Evolutionary conservation across 2,888 invertebrate genomes (phyloP), one percentile per base, ranked within the genome.

Genomic region (Oscheius sp.): DNA sequence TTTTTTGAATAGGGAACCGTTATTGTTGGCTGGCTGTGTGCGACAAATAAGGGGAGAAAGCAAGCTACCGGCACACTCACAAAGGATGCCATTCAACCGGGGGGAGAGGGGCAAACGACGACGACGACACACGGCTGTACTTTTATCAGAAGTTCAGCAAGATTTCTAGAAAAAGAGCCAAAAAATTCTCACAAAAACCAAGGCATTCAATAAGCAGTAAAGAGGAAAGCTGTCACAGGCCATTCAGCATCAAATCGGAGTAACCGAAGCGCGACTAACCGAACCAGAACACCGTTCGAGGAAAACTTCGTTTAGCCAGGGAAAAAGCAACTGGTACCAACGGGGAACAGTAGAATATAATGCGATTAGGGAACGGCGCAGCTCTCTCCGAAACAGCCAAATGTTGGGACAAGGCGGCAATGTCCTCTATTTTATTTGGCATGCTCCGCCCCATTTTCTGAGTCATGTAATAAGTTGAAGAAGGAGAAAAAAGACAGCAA

Each of bases 401-500:
- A 7, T 16, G 52, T 43, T 25, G 35, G 27, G 49, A 52, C 25
- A 13, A 43, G 21, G 13, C 27, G 52, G 18, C 66, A n/a, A 49
- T 52, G 49, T 23, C 45, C 23, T 46, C 52, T 52, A 66, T 61
- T 61, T 61, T 61, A 61, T 61, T 61, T 23, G 43, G 41, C 43
- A 43, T n/a, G 27, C 66, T 18, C 66, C 66, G 52, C 66, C 52
- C 52, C 27, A 18, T 21, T 6, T 7, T 23, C 66, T 66, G 66
- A 66, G 52, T 66, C 66, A 66, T 52, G 66, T 66, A 66, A 66
- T 66, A 66, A 66, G 66, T 29, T 52, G 52, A 66, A 66, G 49
- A 52, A 29, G 29, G 43, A 45, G 27, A 49, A n/a, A 35, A 49
- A 35, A 35, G 9, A 66, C 29, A 52, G 27, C 49, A 43, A 45